Conservation (phyloP, 2,888 invertebrate genomes). For the Eristalinus sepulchralis region DNA sequence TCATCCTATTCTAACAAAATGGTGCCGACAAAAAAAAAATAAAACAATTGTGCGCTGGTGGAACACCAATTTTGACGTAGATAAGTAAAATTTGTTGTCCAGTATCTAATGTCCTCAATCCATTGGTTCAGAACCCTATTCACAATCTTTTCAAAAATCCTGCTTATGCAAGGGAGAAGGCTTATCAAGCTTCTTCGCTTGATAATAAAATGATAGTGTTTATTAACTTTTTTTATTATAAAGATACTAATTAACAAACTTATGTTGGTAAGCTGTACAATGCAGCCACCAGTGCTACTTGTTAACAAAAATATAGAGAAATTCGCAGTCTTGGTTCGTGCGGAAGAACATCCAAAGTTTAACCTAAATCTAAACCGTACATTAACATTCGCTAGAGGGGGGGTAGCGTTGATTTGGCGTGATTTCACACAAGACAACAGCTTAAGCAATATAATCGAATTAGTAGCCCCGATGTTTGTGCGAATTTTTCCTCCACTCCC, state of each 20-base stretch:
- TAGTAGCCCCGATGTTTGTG: conserved; percentile 19
- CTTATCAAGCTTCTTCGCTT: too few relatives aligned
- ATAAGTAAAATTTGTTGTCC: too few relatives aligned
- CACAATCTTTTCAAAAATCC: too few relatives aligned
- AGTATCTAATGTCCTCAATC: too few relatives aligned
- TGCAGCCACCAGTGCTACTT: conserved; percentile 16
- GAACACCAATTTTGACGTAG: too few relatives aligned
- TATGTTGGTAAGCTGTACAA: conserved; percentile 43
- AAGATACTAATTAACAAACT: conserved; percentile 55
- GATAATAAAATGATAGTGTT: neutral
- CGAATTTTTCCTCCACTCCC: conserved; percentile 28
- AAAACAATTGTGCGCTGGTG: too few relatives aligned
- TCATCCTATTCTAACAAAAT: too few relatives aligned
- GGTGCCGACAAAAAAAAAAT: too few relatives aligned
- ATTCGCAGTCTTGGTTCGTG: conserved; percentile 64
- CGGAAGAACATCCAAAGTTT: conserved; percentile 31
- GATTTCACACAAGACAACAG: neutral
- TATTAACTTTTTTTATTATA: conserved; percentile 16
- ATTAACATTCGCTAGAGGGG: neutral
- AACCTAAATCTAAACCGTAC: conserved; percentile 35
- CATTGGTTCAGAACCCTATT: too few relatives aligned
- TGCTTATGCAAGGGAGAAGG: too few relatives aligned
- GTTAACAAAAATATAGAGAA: conserved; percentile 51
- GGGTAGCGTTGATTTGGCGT: neutral
- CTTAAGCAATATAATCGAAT: conserved; percentile 37